These are phyloP conservation scores for Drosophila asahinai DNA, from an alignment of 1,140 invertebrate genomes.

Conservation along the genomic window DNA sequence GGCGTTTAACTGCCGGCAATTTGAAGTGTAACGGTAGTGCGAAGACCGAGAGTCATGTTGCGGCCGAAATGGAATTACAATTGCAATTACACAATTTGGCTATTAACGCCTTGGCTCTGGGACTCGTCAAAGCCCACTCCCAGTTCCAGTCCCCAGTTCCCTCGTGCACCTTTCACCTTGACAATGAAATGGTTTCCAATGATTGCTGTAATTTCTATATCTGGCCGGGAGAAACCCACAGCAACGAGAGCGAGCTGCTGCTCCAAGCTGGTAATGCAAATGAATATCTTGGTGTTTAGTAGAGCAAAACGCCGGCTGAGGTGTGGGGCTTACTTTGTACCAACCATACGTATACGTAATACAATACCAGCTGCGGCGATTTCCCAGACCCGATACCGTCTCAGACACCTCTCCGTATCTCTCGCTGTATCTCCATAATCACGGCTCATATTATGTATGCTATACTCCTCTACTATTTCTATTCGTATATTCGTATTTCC, in stretches of 20 bases:
- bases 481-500: slow-evolving; percentile 48
- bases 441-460: slow-evolving; percentile 55
- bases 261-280: slow-evolving; percentile 61
- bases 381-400: slow-evolving; percentile 62
- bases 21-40: slow-evolving; percentile 70
- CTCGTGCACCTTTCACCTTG: slow-evolving; percentile 59
- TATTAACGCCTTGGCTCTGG: slow-evolving; percentile 66
- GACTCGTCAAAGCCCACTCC: not conserved
- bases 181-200: slow-evolving; percentile 74
- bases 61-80: slow-evolving; percentile 33
- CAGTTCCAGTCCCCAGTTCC: not conserved
- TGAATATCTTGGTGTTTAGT: slow-evolving; percentile 70
- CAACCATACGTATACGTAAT: slow-evolving; percentile 43
- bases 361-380: slow-evolving; percentile 68
- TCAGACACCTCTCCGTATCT: slow-evolving; percentile 25
- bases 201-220: slow-evolving; percentile 70
- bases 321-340: slow-evolving; percentile 7
- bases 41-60: slow-evolving; percentile 8
- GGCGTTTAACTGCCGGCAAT: slow-evolving; percentile 66
- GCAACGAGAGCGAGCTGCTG: not conserved
- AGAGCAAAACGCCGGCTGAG: slow-evolving; percentile 68
- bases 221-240: slow-evolving; percentile 22
- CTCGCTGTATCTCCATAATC: slow-evolving; percentile 36
- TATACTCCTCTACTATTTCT: slow-evolving; percentile 13
- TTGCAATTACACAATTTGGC: slow-evolving; percentile 78